These are phyloP conservation scores for Barnardius zonarius DNA, from an alignment of 2,113 vertebrate genomes.

Conservation along the genomic window DNA sequence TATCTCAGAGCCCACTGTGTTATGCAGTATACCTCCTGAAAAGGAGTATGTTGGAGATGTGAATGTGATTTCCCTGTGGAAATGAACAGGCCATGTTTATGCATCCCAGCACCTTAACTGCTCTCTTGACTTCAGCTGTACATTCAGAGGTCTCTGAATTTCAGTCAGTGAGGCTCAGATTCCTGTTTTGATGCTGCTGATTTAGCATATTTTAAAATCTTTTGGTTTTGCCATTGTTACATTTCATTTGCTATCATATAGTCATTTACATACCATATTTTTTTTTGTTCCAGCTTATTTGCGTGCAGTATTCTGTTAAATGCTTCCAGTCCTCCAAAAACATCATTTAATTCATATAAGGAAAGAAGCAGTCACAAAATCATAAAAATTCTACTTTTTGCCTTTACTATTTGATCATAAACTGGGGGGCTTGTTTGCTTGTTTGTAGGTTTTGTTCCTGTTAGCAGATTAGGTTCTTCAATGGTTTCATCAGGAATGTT, in stretches of 20 bases:
- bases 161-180: neutral
- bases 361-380: neutral
- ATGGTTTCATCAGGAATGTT: neutral
- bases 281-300: neutral
- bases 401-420: neutral
- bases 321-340: neutral
- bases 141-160: neutral
- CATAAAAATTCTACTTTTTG: neutral
- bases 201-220: neutral
- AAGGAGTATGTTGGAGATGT: neutral
- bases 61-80: neutral
- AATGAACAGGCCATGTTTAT: neutral
- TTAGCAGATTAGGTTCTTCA: neutral
- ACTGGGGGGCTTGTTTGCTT: rapidly evolving
- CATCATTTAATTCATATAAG: neutral
- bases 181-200: neutral
- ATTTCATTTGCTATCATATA: neutral
- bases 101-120: neutral
- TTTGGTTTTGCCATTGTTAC: neutral
- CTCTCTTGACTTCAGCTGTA: neutral
- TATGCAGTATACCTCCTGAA: neutral
- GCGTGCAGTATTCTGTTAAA: neutral
- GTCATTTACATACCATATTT: neutral
- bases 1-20: neutral
- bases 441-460: neutral